Evolutionary conservation across 2,888 invertebrate species (phyloP).

Genomic region (Drosophila niveifrons): DNA sequence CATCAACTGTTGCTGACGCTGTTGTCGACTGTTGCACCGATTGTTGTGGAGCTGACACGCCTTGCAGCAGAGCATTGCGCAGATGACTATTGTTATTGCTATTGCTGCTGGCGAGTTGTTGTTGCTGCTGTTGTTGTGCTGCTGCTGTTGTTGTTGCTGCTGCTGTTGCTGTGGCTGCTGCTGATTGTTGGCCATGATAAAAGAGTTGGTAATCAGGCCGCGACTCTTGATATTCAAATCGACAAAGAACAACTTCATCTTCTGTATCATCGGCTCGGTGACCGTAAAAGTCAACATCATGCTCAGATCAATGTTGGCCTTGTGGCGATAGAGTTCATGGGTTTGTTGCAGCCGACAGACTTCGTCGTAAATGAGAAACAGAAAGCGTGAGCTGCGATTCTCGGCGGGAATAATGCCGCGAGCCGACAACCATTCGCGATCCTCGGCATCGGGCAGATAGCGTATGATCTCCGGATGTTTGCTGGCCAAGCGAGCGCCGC

Average conservation of each 20-base stretch:
- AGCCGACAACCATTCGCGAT: slow-evolving; percentile 88
- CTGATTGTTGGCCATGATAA: slow-evolving; percentile 64
- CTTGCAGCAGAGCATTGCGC: slow-evolving; percentile 83
- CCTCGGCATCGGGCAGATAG: slow-evolving; percentile 88
- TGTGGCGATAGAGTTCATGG: slow-evolving; percentile 86
- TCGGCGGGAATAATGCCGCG: slow-evolving; percentile 88
- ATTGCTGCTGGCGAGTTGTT: slow-evolving; percentile 8
- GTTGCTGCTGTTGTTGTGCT: slow-evolving; percentile 46
- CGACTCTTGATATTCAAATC: slow-evolving; percentile 85
- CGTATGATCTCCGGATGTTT: slow-evolving; percentile 89
- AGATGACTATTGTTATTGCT: slow-evolving; percentile 79
- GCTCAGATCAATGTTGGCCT: slow-evolving; percentile 83
- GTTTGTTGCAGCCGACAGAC: slow-evolving; percentile 87
- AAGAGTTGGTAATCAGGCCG: slow-evolving; percentile 84
- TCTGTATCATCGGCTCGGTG: slow-evolving; percentile 88
- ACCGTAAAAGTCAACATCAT: slow-evolving; percentile 86
- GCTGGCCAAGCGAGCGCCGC: slow-evolving; percentile 86
- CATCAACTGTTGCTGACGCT: slow-evolving; percentile 39
- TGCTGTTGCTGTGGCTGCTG: slow-evolving; percentile 30
- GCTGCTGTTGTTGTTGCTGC: slow-evolving; percentile 15
- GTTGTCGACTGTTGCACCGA: slow-evolving; percentile 12
- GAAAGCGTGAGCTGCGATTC: slow-evolving; percentile 88
- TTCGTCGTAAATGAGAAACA: slow-evolving; percentile 88
- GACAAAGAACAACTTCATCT: slow-evolving; percentile 86
- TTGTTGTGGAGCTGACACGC: slow-evolving; percentile 60